phyloP scores from a whole-genome alignment of 2,113 vertebrate genomes.

The Nycticebus coucang region DNA sequence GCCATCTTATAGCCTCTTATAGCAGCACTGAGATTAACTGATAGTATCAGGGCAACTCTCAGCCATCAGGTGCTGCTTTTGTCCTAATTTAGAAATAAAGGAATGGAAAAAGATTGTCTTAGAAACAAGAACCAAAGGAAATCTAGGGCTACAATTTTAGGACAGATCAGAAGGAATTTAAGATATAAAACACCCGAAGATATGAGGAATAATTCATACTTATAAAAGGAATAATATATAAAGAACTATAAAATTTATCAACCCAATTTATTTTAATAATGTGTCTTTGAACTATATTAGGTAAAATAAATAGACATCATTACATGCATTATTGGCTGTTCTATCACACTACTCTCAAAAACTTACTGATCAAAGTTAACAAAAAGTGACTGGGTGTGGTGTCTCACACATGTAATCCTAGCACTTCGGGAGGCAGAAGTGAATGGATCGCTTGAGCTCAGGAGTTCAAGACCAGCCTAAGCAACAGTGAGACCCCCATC shows the following conservation, averaged over 20 bases:
- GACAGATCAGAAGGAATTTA: not conserved
- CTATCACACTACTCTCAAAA: not conserved
- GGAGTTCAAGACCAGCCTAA: too few species aligned
- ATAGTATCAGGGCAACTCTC: not conserved
- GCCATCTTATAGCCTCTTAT: not conserved
- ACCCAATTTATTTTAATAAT: not conserved
- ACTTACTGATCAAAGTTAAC: not conserved
- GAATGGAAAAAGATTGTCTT: not conserved
- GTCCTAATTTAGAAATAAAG: not conserved
- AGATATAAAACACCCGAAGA: not conserved
- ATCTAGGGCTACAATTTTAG: not conserved
- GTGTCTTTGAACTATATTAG: not conserved
- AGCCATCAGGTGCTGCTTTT: not conserved
- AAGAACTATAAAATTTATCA: constrained; percentile 23
- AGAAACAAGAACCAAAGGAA: constrained; percentile 10
- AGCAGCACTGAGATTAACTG: not conserved
- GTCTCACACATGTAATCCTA: too few species aligned
- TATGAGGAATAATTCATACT: not conserved
- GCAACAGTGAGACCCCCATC: too few species aligned
- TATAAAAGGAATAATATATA: not conserved
- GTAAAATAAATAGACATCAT: not conserved
- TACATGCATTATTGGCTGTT: not conserved
- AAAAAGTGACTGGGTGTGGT: not conserved
- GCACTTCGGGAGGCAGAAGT: too few species aligned
- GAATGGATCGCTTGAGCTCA: too few species aligned